phyloP scores from a whole-genome alignment of 1,140 invertebrate genomes.

The Diabrotica undecimpunctata region DNA sequence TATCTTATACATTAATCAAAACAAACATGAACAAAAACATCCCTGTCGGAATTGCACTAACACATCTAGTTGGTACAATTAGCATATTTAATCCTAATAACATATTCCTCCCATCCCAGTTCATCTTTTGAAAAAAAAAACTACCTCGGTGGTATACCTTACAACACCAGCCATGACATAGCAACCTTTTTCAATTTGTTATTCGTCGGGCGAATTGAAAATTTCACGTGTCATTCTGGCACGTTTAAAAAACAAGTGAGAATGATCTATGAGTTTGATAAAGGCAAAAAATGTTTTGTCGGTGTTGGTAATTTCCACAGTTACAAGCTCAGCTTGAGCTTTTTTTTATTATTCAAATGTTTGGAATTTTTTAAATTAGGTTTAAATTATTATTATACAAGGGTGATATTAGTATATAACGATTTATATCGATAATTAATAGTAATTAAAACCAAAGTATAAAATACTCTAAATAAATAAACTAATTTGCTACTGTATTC shows the following conservation, averaged over 20 bases:
- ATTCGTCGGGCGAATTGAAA: constrained; percentile 13
- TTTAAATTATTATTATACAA: too few species aligned
- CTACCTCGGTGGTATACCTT: constrained; percentile 4
- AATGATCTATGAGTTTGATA: not conserved
- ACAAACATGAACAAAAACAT: not conserved
- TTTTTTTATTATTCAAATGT: not conserved
- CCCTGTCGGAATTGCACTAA: not conserved
- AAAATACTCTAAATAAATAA: too few species aligned
- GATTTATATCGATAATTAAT: too few species aligned
- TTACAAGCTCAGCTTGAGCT: not conserved
- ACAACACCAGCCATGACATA: constrained; percentile 12
- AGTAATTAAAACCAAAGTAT: too few species aligned
- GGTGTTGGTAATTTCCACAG: not conserved
- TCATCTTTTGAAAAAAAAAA: constrained; percentile 10
- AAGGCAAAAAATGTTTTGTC: not conserved
- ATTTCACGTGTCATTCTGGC: not conserved
- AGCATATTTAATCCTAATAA: not conserved
- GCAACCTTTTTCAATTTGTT: constrained; percentile 14
- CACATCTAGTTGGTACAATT: not conserved
- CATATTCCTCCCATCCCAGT: constrained; percentile 11
- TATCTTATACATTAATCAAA: not conserved
- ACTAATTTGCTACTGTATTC: too few species aligned
- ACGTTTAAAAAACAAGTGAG: constrained; percentile 3
- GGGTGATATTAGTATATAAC: too few species aligned
- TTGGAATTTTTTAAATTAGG: too few species aligned